A percentile compares a stretch with the other conserved stretches of the same genome.
Conservation (phyloP, 2,797 vertebrate species). For the Leuciscus waleckii region DNA sequence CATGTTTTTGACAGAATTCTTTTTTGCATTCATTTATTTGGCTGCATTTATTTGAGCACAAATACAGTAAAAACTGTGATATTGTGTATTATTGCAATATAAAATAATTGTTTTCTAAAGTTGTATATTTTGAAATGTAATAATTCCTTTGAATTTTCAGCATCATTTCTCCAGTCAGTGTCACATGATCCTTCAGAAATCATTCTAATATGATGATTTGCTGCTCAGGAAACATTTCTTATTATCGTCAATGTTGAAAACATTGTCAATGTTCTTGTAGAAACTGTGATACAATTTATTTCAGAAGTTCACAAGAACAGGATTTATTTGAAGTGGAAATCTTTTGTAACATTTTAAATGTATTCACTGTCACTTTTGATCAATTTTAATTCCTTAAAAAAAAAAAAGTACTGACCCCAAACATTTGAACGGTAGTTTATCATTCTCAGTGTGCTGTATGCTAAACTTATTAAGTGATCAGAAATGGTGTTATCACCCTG, state of each 20-base stretch:
- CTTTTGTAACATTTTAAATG: background rate
- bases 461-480: background rate
- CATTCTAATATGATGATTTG: background rate
- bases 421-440: background rate
- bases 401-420: background rate
- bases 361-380: background rate
- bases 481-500: background rate
- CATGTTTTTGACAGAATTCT: background rate
- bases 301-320: background rate
- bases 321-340: background rate
- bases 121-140: background rate
- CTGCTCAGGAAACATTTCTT: background rate
- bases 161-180: background rate
- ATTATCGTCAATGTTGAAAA: background rate
- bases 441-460: background rate
- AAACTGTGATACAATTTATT: background rate
- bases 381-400: background rate
- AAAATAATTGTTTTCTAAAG: background rate
- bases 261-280: background rate
- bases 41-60: background rate
- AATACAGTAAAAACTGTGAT: background rate
- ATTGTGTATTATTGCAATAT: background rate
- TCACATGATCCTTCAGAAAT: no score
- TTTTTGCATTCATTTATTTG: background rate
- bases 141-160: background rate